A percentile compares a stretch with the other conserved stretches of the same genome.
Conservation (phyloP, 1,140 invertebrate species). For the Battus philenor region DNA sequence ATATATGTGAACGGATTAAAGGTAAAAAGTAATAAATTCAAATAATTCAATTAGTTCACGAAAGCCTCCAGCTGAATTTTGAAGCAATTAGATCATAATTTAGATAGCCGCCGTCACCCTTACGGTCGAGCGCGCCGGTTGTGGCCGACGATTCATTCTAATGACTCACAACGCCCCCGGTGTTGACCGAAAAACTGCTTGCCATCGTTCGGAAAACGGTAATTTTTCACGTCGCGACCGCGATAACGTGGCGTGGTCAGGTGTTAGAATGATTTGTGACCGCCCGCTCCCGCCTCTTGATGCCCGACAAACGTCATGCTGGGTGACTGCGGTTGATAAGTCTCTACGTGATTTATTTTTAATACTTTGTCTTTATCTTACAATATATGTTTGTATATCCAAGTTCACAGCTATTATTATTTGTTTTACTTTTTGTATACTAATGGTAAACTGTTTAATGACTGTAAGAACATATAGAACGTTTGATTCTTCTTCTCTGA, state of each 20-base stretch:
- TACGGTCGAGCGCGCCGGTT: slow-evolving; percentile 29
- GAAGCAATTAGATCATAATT: slow-evolving; percentile 29
- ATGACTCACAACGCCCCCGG: slow-evolving; percentile 40
- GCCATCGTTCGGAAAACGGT: slow-evolving; percentile 42
- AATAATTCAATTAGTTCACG: too few species aligned
- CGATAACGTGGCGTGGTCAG: slow-evolving; percentile 62
- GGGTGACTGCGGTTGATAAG: slow-evolving; percentile 5
- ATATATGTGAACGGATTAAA: too few species aligned
- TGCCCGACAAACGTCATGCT: slow-evolving; percentile 37
- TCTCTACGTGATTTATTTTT: background rate
- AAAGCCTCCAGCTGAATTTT: background rate
- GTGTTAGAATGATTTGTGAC: slow-evolving; percentile 70
- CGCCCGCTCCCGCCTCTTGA: slow-evolving; percentile 29
- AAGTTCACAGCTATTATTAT: too few species aligned
- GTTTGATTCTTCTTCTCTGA: too few species aligned
- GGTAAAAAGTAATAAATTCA: too few species aligned
- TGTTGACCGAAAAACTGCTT: slow-evolving; percentile 46
- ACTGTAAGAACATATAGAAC: too few species aligned
- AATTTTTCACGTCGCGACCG: slow-evolving; percentile 61
- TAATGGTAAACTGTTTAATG: too few species aligned
- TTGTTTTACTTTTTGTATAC: too few species aligned
- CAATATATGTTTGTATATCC: too few species aligned
- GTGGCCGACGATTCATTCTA: slow-evolving; percentile 63
- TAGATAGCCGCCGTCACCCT: slow-evolving; percentile 27
- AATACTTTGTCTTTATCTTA: too few species aligned